A percentile compares a stretch with the other conserved stretches of the same genome.
These are phyloP conservation scores for Hyperoodon ampullatus DNA, from an alignment of 2,113 vertebrate genomes.

Conservation along the genomic window DNA sequence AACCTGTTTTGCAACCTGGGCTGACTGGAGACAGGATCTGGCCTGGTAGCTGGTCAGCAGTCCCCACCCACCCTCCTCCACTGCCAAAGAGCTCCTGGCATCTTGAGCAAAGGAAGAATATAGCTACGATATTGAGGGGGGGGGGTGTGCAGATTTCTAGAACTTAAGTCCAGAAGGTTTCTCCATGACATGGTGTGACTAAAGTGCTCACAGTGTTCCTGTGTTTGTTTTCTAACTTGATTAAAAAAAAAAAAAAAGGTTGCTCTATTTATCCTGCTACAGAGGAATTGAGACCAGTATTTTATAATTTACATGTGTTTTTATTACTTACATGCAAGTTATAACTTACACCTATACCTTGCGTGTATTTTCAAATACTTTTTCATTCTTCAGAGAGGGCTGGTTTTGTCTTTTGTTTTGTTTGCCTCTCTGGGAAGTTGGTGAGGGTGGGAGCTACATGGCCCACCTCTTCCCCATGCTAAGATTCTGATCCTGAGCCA, in stretches of 20 bases:
- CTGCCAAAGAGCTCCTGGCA: neutral
- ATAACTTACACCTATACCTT: neutral
- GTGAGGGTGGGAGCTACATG: neutral
- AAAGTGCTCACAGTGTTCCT: neutral
- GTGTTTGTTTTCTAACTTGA: slow-evolving; percentile 24
- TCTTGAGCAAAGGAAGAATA: neutral
- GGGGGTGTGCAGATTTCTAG: neutral
- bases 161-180: neutral
- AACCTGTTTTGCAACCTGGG: slow-evolving; percentile 68
- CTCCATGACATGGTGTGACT: neutral
- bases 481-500: neutral
- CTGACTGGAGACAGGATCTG: slow-evolving; percentile 23
- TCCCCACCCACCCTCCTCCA: slow-evolving; percentile 58
- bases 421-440: neutral
- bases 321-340: neutral
- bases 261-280: neutral
- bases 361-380: slow-evolving; percentile 10
- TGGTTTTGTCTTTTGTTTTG: neutral
- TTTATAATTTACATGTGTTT: slow-evolving; percentile 17
- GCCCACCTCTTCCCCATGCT: neutral
- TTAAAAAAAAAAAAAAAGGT: neutral
- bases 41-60: neutral
- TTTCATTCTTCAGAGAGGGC: neutral
- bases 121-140: neutral
- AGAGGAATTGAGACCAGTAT: neutral